Evolutionary conservation across 1,140 invertebrate genomes (phyloP).

Genomic region (Neodiprion pinetum): DNA sequence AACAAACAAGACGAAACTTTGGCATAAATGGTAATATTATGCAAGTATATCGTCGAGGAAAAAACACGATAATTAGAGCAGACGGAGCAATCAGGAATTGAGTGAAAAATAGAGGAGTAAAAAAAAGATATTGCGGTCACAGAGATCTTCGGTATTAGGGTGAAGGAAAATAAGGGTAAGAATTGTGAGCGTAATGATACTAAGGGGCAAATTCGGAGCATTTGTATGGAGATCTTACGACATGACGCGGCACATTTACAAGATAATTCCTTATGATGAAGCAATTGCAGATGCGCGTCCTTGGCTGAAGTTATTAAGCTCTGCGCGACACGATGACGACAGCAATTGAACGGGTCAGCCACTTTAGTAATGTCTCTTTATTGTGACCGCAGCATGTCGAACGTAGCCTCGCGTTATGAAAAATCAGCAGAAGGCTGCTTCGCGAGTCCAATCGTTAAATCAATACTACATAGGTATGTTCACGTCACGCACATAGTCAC

Average conservation of each 20-base stretch:
- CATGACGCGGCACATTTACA: conserved; percentile 9
- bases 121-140: neutral
- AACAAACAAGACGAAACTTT: no score
- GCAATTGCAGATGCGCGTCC: neutral
- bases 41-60: neutral
- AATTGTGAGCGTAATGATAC: conserved; percentile 2
- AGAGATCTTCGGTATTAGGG: neutral
- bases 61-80: neutral
- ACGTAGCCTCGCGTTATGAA: no score
- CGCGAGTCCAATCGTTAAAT: no score
- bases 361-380: neutral
- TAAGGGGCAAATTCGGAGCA: conserved; percentile 10
- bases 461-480: no score
- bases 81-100: neutral
- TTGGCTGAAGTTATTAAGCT: neutral
- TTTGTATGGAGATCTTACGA: conserved; percentile 14
- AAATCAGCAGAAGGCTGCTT: no score
- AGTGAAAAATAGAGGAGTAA: neutral
- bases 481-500: no score
- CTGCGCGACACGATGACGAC: neutral
- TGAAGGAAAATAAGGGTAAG: neutral
- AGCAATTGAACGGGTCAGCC: neutral
- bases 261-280: conserved; percentile 14
- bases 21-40: no score
- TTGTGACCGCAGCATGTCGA: neutral